Evolutionary conservation across 2,888 invertebrate genomes (phyloP), one percentile per base, ranked within the genome.

Genomic region (Salpingus planirostris): DNA sequence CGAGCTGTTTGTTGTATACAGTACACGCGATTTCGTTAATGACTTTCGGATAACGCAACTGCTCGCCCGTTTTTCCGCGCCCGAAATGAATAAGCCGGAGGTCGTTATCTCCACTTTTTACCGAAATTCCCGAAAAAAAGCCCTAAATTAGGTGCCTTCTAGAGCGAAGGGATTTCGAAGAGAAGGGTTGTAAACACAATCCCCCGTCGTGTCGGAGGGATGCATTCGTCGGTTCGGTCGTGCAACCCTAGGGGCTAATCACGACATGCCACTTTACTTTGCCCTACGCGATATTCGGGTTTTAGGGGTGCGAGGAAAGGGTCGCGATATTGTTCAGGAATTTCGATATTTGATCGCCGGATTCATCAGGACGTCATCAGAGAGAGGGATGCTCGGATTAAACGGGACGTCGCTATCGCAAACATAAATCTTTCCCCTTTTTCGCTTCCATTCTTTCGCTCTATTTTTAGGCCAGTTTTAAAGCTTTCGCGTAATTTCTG

Each of bases 241-340:
- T 43, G 43, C 42, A 47, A 53, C 53, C 57, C n/a, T 46, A 34
- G 47, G 53, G 52, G 47, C 53, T 55, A 57, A 57, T 57, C 57
- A 57, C 53, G 50, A 55, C 53, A 54, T 49, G 55, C 52, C 57
- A 55, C 55, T 57, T 57, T 57, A 54, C 52, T 54, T 46, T n/a
- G n/a, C n/a, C n/a, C n/a, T 50, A 49, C 47, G 45, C 33, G 43
- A 38, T 46, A 46, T 46, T 40, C 38, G 29, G 40, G 40, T 39
- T 43, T n/a, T n/a, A n/a, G 39, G 40, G 44, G 46, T 39, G 36
- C 31, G 34, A 41, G 32, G 38, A 40, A 44, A 45, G 44, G 42
- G 42, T 40, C 43, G 41, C 15, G 11, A 44, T 39, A 44, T 45
- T 48, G 49, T 47, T 46, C 47, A 40, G 48, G 43, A 45, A 40